A percentile compares a stretch with the other conserved stretches of the same genome.
Evolutionary conservation across 2,113 vertebrate genomes (phyloP).

Genomic region (Salvelinus fontinalis): DNA sequence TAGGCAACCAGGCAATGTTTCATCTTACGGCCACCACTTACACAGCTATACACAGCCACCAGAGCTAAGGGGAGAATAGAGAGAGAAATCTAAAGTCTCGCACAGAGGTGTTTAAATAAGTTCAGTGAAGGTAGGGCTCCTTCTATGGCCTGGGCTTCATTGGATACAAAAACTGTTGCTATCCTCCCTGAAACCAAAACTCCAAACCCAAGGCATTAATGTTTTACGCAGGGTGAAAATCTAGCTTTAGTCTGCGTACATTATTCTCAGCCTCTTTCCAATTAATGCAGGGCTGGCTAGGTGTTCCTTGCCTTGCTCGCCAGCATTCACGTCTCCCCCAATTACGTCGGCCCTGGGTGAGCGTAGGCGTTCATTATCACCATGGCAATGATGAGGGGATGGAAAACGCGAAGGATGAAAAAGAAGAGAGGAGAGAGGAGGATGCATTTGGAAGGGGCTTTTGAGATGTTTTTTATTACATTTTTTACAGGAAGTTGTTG

Average conservation of each 20-base stretch:
- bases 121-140: slow-evolving; percentile 50
- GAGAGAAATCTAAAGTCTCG: neutral
- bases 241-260: slow-evolving; percentile 66
- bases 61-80: slow-evolving; percentile 22
- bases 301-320: slow-evolving; percentile 34
- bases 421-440: slow-evolving; percentile 8
- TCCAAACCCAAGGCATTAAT: slow-evolving; percentile 56
- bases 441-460: neutral
- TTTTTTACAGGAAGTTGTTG: slow-evolving; percentile 37
- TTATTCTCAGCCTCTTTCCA: slow-evolving; percentile 72
- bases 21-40: neutral
- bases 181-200: slow-evolving; percentile 28
- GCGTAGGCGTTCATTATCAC: slow-evolving; percentile 56
- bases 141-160: slow-evolving; percentile 3
- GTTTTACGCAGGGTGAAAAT: slow-evolving; percentile 61
- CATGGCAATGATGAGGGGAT: slow-evolving; percentile 13
- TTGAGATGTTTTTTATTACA: slow-evolving; percentile 28
- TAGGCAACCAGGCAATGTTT: neutral
- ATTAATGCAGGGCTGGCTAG: slow-evolving; percentile 63
- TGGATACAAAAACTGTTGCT: neutral
- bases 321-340: slow-evolving; percentile 61
- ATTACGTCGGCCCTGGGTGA: slow-evolving; percentile 57
- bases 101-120: slow-evolving; percentile 32
- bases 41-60: neutral
- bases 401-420: slow-evolving; percentile 4